phyloP scores from a whole-genome alignment of 1,140 invertebrate species.

The Drosophila bifasciata region DNA sequence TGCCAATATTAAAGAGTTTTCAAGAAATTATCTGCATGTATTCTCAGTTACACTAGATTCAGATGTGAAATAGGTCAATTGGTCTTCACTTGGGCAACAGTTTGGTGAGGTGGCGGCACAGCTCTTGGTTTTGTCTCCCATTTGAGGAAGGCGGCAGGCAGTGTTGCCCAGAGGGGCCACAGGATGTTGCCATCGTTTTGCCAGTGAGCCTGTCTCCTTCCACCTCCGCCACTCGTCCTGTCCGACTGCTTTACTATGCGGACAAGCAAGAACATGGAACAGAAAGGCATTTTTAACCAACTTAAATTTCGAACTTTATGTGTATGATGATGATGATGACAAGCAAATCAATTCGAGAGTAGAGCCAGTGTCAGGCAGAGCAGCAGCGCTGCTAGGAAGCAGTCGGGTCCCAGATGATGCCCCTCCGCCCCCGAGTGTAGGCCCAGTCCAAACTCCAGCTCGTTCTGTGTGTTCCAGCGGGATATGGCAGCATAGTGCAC shows the following conservation, averaged over 20 bases:
- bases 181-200: background rate
- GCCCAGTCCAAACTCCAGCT: background rate
- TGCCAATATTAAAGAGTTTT: background rate
- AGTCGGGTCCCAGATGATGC: background rate
- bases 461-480: background rate
- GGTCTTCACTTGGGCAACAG: constrained; percentile 11
- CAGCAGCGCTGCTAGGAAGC: background rate
- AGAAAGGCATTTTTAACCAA: constrained; percentile 42
- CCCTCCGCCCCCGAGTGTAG: too few species aligned
- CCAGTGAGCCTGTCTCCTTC: background rate
- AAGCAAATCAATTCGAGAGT: background rate
- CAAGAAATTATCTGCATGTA: too few species aligned
- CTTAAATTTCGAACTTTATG: constrained; percentile 16
- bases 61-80: background rate
- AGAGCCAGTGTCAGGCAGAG: background rate
- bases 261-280: constrained; percentile 57
- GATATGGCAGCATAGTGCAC: background rate
- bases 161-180: background rate
- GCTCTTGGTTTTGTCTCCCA: background rate
- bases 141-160: background rate
- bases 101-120: constrained; percentile 9
- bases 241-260: constrained; percentile 42
- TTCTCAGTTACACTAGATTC: too few species aligned
- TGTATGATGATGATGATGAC: constrained; percentile 10
- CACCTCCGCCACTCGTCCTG: background rate